Conservation (phyloP, 1,140 invertebrate species). For the Solenopsis fugax region DNA sequence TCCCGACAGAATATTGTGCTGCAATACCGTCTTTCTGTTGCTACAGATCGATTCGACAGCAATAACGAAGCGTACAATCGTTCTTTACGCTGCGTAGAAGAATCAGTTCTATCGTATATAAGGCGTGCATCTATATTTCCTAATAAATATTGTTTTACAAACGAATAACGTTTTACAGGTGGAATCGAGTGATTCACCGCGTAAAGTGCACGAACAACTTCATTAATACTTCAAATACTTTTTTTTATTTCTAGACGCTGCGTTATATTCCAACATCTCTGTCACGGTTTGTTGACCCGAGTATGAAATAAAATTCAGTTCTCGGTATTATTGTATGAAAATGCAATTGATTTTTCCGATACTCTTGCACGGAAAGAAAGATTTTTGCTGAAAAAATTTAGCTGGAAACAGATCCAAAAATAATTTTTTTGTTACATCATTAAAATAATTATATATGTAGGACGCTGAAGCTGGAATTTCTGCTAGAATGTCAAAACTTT, state of each 20-base stretch:
- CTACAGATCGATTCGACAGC: background rate
- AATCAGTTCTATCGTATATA: constrained; percentile 15
- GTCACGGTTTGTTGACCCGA: background rate
- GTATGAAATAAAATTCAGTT: background rate
- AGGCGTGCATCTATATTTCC: background rate
- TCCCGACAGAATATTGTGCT: background rate
- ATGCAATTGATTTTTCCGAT: background rate
- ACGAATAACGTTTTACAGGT: background rate
- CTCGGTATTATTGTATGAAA: background rate
- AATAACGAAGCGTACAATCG: background rate
- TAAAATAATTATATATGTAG: no score
- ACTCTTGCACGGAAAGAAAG: no score
- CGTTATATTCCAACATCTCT: background rate
- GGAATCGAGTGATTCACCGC: constrained; percentile 26
- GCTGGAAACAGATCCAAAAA: no score
- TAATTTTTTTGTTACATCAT: no score
- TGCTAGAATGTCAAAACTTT: no score
- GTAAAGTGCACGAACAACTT: background rate
- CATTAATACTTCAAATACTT: constrained; percentile 6
- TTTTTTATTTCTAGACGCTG: background rate
- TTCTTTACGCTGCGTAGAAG: background rate
- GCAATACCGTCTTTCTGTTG: background rate
- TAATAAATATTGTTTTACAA: constrained; percentile 5
- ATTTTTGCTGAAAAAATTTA: no score
- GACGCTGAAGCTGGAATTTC: no score